These are phyloP conservation scores for Geococcyx californianus DNA, from an alignment of 2,113 vertebrate species.

Conservation along the genomic window DNA sequence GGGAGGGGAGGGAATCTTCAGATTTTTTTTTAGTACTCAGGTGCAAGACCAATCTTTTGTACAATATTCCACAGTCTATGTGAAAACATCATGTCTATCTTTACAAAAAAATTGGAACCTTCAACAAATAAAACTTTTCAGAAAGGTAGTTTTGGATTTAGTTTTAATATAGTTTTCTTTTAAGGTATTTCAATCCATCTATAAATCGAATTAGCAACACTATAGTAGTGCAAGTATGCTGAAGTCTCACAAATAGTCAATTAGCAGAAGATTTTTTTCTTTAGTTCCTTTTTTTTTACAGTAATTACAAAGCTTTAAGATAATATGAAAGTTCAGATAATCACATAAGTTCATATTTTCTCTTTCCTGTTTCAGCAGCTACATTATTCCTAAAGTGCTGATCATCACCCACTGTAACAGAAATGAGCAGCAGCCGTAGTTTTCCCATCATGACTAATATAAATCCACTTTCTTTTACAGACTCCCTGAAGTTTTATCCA, in stretches of 20 bases:
- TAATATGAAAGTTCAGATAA: neutral
- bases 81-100: neutral
- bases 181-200: neutral
- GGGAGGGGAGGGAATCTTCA: too few species aligned
- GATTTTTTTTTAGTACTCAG: neutral
- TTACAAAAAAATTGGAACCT: neutral
- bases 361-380: neutral
- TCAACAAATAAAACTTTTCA: neutral
- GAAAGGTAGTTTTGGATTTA: neutral
- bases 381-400: neutral
- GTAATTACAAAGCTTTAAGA: neutral
- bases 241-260: neutral
- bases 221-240: neutral
- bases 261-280: neutral
- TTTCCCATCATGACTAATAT: neutral
- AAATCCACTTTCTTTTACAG: neutral
- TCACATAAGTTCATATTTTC: neutral
- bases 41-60: neutral
- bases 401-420: neutral
- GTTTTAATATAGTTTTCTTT: neutral
- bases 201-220: neutral
- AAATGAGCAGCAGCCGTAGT: neutral
- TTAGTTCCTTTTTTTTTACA: neutral
- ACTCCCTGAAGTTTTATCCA: neutral
- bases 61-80: neutral